Base-by-base conservation (phyloP, 2,888 invertebrate species). In the Dynastes tityus region DNA sequence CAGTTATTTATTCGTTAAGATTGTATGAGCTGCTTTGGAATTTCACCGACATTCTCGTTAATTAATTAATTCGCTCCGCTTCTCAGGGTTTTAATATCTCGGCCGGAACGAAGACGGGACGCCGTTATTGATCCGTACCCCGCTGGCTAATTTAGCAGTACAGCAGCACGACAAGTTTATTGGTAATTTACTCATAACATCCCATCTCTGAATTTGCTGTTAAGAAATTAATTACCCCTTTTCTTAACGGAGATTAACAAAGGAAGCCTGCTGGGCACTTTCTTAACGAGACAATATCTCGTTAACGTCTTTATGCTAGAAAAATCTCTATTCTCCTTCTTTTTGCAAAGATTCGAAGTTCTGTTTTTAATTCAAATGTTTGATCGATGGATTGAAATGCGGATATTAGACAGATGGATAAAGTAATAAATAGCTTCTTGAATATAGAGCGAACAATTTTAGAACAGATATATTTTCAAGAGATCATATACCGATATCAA, bases 111-210 rank as follows among this genome's bases (percentile, higher is more conserved):
- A 73, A 73, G 73, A 73, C 82, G 83, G 83, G 83, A 82, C 80
- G 81, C 80, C 80, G 80, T 81, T 84, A 83, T 84, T 83, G 83
- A 83, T 83, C 83, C 82, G 81, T 79, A 16, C 80, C 78, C 81
- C 61, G 58, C 40, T 16, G 81, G 81, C 82, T 82, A 82, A 82
- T 82, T 82, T 82, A 84, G 82, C 83, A 80, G 80, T 67, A 81
- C 79, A 81, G 82, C 81, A 81, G 65, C 67, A 76, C 80, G 83
- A 83, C 85, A 83, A 83, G 82, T 82, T 83, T 84, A 84, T 85
- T 83, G 84, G 82, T 84, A 84, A 84, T 84, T 83, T 82, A 84
- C 83, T 84, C 83, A 81, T 83, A 84, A 84, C 82, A 83, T 81
- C 83, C 81, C 80, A 80, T 79, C 81, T 79, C 80, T 76, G 63